Evolutionary conservation across 2,888 invertebrate genomes (phyloP).

Genomic region (Anthoptus insignis): DNA sequence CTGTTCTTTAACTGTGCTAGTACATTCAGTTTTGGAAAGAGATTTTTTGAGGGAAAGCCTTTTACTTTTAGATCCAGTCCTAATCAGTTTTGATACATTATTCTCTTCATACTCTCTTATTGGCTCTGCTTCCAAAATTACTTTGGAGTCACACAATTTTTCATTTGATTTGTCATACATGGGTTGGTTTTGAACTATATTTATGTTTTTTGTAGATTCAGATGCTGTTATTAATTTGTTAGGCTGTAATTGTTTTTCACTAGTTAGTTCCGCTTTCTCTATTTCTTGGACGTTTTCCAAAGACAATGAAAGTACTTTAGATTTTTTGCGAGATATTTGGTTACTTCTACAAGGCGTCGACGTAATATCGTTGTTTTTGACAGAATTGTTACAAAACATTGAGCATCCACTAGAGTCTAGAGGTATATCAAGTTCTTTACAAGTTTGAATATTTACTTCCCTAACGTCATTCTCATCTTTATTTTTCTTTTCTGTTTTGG

Average conservation of each 20-base stretch:
- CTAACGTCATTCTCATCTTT: constrained; percentile 36
- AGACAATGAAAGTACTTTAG: constrained; percentile 23
- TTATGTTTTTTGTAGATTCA: too few relatives aligned
- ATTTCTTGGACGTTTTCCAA: constrained; percentile 6
- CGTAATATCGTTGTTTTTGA: constrained; percentile 25
- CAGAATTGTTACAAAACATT: background rate
- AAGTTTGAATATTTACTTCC: constrained; percentile 15
- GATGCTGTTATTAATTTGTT: background rate
- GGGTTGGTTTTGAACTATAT: too few relatives aligned
- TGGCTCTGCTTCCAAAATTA: background rate
- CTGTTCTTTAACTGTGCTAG: background rate
- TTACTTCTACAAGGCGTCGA: constrained; percentile 34
- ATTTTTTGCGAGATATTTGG: constrained; percentile 31
- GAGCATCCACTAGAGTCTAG: background rate
- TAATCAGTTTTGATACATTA: constrained; percentile 49
- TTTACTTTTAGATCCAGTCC: constrained; percentile 56
- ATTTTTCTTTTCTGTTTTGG: constrained; percentile 45
- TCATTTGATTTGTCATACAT: background rate
- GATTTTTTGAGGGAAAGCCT: constrained; percentile 33
- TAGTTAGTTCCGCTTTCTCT: constrained; percentile 11
- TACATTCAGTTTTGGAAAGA: background rate
- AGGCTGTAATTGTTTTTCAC: background rate
- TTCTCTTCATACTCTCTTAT: background rate
- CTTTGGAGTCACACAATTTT: background rate
- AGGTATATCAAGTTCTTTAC: background rate